Conservation (phyloP, 37 sponge, comb jelly and placozoan species). For the Oscarella lobularis region DNA sequence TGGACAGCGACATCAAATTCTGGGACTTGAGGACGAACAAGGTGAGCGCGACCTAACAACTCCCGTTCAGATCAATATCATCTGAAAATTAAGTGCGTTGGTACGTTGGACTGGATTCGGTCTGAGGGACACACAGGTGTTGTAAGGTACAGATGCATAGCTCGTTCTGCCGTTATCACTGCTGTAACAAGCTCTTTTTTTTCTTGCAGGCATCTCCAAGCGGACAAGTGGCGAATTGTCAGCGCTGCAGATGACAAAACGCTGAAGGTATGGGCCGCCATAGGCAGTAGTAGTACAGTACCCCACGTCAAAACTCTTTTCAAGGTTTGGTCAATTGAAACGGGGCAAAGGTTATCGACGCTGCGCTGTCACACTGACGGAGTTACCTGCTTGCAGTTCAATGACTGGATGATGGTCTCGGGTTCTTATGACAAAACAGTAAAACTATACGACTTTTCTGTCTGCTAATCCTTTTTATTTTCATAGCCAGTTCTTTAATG, state of each 20-base stretch:
- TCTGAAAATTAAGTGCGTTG: conserved; percentile 49
- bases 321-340: conserved; percentile 84
- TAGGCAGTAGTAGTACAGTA: background rate
- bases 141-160: conserved; percentile 62
- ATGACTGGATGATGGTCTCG: conserved; percentile 89
- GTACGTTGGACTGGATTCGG: conserved; percentile 88
- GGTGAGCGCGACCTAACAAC: conserved; percentile 14
- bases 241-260: conserved; percentile 99
- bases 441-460: conserved; percentile 95
- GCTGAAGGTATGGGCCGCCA: conserved; percentile 68
- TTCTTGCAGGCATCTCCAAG: conserved; percentile 71
- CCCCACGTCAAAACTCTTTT: background rate
- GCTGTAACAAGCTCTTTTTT: background rate
- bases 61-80: no score
- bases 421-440: conserved; percentile 96
- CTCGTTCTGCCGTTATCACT: no score
- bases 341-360: conserved; percentile 79
- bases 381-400: conserved; percentile 98
- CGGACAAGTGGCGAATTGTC: conserved; percentile 90
- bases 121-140: conserved; percentile 98
- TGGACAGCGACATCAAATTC: conserved; percentile 85
- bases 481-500: no score
- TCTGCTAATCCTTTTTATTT: conserved; percentile 48
- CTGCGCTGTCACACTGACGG: conserved; percentile 94
- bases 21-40: conserved; percentile 72